A percentile compares a stretch with the other conserved stretches of the same genome.
These are phyloP conservation scores for Cyaniris semiargus DNA, from an alignment of 2,888 invertebrate species.

Conservation along the genomic window DNA sequence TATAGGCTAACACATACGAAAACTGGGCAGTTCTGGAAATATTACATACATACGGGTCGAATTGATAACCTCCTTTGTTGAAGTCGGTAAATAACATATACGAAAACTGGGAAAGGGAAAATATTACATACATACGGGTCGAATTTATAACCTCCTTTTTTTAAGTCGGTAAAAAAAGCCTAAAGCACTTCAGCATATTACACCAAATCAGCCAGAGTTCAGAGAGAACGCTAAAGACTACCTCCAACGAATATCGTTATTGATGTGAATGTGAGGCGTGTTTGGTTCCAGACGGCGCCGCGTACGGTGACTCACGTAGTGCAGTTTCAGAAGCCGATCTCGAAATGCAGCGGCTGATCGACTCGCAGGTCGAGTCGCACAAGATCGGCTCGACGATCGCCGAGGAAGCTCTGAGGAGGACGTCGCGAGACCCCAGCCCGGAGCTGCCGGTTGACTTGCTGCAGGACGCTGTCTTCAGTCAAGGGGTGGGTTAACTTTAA, in stretches of 20 bases:
- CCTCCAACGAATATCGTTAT: neutral
- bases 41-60: too few species aligned
- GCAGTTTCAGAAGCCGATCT: slow-evolving; percentile 75
- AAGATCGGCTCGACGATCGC: slow-evolving; percentile 92
- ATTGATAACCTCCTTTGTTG: too few species aligned
- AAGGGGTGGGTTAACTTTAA: slow-evolving; percentile 49
- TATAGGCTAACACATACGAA: too few species aligned
- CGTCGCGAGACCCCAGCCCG: slow-evolving; percentile 54
- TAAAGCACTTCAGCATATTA: too few species aligned
- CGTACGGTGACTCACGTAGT: slow-evolving; percentile 32
- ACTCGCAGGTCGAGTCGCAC: slow-evolving; percentile 89
- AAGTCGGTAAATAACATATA: too few species aligned
- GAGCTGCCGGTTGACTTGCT: slow-evolving; percentile 56
- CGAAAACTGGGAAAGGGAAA: too few species aligned
- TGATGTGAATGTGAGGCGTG: slow-evolving; percentile 18
- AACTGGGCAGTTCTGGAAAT: too few species aligned
- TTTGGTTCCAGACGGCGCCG: slow-evolving; percentile 37
- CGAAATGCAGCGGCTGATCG: slow-evolving; percentile 85
- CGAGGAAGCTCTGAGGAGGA: slow-evolving; percentile 83
- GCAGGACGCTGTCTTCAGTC: slow-evolving; percentile 58
- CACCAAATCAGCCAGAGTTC: too few species aligned
- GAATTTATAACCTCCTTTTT: too few species aligned
- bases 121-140: too few species aligned
- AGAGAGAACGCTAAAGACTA: too few species aligned
- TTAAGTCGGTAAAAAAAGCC: too few species aligned